Base-by-base conservation (phyloP, 2,113 vertebrate genomes). In the Salminus brasiliensis region DNA sequence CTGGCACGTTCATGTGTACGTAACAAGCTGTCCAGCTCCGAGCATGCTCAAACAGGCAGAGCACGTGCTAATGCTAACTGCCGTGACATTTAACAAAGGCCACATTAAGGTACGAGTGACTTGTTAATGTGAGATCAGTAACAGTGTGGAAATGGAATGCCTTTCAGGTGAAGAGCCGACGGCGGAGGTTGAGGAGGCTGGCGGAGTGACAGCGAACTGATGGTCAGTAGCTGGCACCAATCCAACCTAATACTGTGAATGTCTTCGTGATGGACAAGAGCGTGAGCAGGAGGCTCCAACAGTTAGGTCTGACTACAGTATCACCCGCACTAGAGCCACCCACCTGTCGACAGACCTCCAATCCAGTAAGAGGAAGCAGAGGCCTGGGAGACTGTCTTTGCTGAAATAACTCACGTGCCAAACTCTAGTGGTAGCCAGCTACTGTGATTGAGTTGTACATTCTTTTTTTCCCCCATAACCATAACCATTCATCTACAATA, bases 351-450 rank as follows among this genome's bases (percentile, higher is more conserved):
- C 60, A 78, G 78, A 83, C 81, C 76, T 81, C 78, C 80, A 74
- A 68, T 83, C 80, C 77, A 77, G 62, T 79, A 80, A 81, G 81
- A 65, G 76, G 78, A 84, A 84, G 85, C 82, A 71, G 76, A 83
- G 76, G 73, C 60, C 71, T 74, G 78, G 79, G 73, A 81, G 79
- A 89, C 77, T 81, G 81, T 80, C 81, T 87, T 76, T 77, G 27
- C 77, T 49, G 77, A 85, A 80, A 74, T 84, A 80, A 76, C 74
- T 86, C 62, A 81, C 49, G 85, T 88, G 88, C 84, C 87, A 87
- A 87, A 88, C 84, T 85, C 76, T 85, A 86, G 85, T 86, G 73
- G 79, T 88, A 87, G 85, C 79, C 85, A 80, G 82, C 86, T 83
- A 80, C 84, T 85, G 84, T 85, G 80, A 81, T 76, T 81, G 62